phyloP scores from a whole-genome alignment of 23 tunicate species.

The Ascidia mentula region DNA sequence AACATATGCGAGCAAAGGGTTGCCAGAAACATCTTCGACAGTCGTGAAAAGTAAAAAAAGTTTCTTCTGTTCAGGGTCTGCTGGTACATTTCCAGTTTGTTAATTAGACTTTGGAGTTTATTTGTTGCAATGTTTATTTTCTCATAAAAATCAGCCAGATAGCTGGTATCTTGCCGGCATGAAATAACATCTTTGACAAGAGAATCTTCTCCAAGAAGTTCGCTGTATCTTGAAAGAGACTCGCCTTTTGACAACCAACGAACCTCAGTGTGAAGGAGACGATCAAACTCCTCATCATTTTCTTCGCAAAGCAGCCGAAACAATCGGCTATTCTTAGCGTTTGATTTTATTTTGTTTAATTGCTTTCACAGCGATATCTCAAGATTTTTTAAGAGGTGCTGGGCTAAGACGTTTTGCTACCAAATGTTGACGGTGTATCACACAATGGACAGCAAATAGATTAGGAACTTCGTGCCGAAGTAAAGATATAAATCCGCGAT shows the following conservation, averaged over 20 bases:
- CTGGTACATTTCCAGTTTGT: conserved; percentile 24
- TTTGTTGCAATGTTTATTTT: conserved; percentile 25
- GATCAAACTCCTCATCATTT: too few species aligned
- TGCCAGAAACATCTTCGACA: conserved; percentile 30
- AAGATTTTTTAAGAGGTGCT: conserved; percentile 18
- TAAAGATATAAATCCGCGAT: conserved; percentile 28
- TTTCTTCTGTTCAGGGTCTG: conserved; percentile 28
- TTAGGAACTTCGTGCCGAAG: conserved; percentile 23
- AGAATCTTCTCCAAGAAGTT: conserved; percentile 31
- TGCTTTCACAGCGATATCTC: conserved; percentile 14
- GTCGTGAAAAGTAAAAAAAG: conserved; percentile 19
- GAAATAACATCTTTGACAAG: conserved; percentile 39
- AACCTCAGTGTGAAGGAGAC: conserved; percentile 25
- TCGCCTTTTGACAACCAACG: conserved; percentile 8
- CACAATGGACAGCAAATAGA: conserved; percentile 33
- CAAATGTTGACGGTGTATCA: conserved; percentile 39
- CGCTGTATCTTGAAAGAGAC: conserved; percentile 23
- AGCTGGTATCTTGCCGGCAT: conserved; percentile 36
- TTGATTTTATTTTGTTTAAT: conserved; percentile 1
- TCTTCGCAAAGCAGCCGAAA: too few species aligned
- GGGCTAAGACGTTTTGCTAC: conserved; percentile 17
- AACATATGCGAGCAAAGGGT: conserved; percentile 28
- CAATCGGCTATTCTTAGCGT: background rate
- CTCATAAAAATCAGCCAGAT: conserved; percentile 33
- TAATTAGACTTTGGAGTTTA: conserved; percentile 34